Base-by-base conservation (phyloP, 2,888 invertebrate species). In the Cataglyphis rosenhaueri region DNA sequence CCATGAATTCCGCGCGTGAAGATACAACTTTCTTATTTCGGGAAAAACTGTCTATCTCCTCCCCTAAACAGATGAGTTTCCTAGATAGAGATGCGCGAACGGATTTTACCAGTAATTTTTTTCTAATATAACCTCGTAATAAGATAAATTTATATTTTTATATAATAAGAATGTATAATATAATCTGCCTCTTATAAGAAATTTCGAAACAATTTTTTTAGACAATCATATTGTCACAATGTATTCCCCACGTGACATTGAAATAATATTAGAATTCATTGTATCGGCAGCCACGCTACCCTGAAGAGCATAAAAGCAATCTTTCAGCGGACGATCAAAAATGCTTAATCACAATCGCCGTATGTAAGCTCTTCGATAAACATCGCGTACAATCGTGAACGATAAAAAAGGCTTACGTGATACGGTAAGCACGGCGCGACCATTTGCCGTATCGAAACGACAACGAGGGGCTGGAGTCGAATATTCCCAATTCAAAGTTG, bases 11-110 rank as follows among this genome's bases (percentile, higher is more conserved):
- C 59, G 59, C 35, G 78, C 44, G 59, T 29, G 32, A 59, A 59
- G 32, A 70, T 71, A 59, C 57, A 57, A 79, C 59, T 79, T 79
- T 59, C 59, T 59, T 70, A 78, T 78, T 70, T 71, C 71, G 70
- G 15, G 8, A 18, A 59, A 32, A 41, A 21, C 70, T 41, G 57
- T 38, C 41, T 73, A 64, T 68, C 21, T 79, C 25, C 52, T 48
- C 59, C 70, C 21, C 21, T 57, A 57, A 79, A 71, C 68, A 70
- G 81, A 59, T 38, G 59, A 71, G 12, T 59, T 59, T 35, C 12
- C 15, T 25, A 57, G 18, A 18, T 32, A 32, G 41, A 68, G n/a
- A 48, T n/a, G n/a, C n/a, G 48, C n/a, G 18, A 25, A 12, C 2
- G 18, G 38, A 55, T 38, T 5, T 68, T 10, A 15, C 15, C 21